Evolutionary conservation across 2,113 vertebrate genomes (phyloP).

Genomic region (Elanoides forficatus): DNA sequence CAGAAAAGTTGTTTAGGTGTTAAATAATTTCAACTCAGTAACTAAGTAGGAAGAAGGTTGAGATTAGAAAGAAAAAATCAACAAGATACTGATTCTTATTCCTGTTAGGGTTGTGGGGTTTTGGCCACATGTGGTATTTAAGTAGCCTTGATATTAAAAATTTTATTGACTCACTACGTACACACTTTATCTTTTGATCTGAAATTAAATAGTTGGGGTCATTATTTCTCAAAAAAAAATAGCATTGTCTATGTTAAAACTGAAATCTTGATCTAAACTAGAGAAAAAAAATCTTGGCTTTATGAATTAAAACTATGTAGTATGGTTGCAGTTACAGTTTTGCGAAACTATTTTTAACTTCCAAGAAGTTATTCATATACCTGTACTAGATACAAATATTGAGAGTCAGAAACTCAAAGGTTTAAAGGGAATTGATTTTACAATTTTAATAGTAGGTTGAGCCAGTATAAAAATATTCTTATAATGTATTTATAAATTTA

Average conservation of each 20-base stretch:
- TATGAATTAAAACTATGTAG: neutral
- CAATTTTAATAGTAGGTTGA: neutral
- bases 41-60: neutral
- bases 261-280: neutral
- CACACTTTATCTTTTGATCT: neutral
- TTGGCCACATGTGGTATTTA: neutral
- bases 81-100: neutral
- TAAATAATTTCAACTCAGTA: neutral
- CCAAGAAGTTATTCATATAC: neutral
- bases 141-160: neutral
- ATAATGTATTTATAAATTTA: neutral
- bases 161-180: neutral
- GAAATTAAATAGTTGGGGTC: neutral
- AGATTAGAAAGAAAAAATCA: neutral
- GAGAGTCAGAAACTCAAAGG: neutral
- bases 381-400: neutral
- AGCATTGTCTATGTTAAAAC: neutral
- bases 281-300: neutral
- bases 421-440: neutral
- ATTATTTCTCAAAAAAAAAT: neutral
- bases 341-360: neutral
- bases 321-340: neutral
- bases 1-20: neutral
- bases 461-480: neutral
- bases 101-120: neutral